Evolutionary conservation across 2,113 vertebrate species (phyloP), one percentile per base, ranked within the genome.

Genomic region (Mesitornis unicolor): DNA sequence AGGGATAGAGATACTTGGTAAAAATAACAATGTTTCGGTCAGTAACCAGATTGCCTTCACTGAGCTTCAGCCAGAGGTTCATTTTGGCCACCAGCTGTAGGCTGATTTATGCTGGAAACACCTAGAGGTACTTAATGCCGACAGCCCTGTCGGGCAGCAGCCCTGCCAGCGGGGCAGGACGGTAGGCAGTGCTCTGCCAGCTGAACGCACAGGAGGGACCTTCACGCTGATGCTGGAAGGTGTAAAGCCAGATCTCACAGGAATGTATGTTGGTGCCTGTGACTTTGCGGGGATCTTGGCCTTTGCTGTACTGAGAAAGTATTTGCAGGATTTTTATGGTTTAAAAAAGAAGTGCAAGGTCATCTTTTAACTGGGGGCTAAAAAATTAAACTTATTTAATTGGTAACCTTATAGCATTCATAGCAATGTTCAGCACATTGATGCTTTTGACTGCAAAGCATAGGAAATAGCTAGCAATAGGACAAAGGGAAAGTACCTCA

Each of bases 181-280:
- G 1, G 21, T 3, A 40, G 29, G 59, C 8, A 4, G 2, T 9
- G 29, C n/a, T 64, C 56, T 79, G 47, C 60, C 16, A 40, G 21
- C 54, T 36, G 18, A 33, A 3, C 3, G 57, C 33, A 22, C 2
- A 16, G 40, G 9, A 80, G 29, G 15, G 5, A 25, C 25, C 25
- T 45, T 43, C 68, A 31, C 42, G 35, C 35, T 3, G 5, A 1
- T 1, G 2, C 0, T 8, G 43, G 21, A 13, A n/a, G 21, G 36
- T 45, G 20, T 45, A 25, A 64, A 71, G 43, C 38, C 61, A 45
- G 25, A 7, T 64, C 10, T 16, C 21, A 3, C 2, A 17, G 57
- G 57, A 31, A 64, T 1, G 3, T 29, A 12, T 11, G 5, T 35
- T 14, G 33, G 47, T 19, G 53, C 63, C 74, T 43, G 25, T 40